Evolutionary conservation across 2,888 invertebrate genomes (phyloP).

Genomic region (Mythimna albipuncta): DNA sequence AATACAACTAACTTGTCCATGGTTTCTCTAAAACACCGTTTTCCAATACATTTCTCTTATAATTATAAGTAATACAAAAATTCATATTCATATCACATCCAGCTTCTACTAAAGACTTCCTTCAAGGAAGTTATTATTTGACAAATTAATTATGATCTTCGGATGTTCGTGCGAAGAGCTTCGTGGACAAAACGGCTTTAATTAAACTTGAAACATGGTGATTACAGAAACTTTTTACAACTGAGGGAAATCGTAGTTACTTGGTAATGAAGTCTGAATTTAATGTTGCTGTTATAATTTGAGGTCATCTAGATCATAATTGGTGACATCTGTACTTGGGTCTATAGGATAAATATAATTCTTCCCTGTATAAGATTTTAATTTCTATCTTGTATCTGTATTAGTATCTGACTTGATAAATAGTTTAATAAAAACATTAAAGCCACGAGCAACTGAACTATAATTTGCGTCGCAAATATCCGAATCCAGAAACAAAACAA

Average conservation of each 20-base stretch:
- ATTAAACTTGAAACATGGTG: constrained; percentile 49
- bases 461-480: constrained; percentile 33
- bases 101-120: constrained; percentile 43
- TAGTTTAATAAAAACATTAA: neutral
- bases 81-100: constrained; percentile 18
- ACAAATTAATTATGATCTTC: constrained; percentile 62
- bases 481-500: constrained; percentile 56
- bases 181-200: constrained; percentile 36
- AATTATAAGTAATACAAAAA: constrained; percentile 11
- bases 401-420: neutral
- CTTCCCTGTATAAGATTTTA: neutral
- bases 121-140: constrained; percentile 63
- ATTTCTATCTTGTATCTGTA: neutral
- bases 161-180: constrained; percentile 39
- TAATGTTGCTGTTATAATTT: neutral
- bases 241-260: constrained; percentile 24
- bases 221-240: constrained; percentile 31
- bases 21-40: neutral
- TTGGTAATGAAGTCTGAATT: constrained; percentile 11
- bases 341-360: neutral
- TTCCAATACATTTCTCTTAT: neutral
- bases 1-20: neutral
- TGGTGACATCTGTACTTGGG: neutral
- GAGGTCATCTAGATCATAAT: constrained; percentile 30
- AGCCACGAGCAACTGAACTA: neutral